These are phyloP conservation scores for Tamandua tetradactyla DNA, from an alignment of 2,797 vertebrate genomes.

Conservation along the genomic window DNA sequence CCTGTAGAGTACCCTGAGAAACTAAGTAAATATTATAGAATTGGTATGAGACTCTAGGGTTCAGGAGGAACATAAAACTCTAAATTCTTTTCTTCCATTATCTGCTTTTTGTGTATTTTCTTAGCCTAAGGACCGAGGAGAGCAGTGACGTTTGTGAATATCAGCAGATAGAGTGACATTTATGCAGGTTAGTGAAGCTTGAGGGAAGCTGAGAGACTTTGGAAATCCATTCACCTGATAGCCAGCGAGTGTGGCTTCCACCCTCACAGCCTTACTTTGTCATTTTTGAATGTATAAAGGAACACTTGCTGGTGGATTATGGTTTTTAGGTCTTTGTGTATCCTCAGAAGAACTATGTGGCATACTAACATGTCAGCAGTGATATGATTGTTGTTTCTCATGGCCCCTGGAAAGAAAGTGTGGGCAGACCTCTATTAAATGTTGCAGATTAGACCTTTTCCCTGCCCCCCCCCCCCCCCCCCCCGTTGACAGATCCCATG, in stretches of 20 bases:
- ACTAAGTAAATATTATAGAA: not conserved
- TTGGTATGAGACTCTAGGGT: not conserved
- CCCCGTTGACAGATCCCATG: slow-evolving; percentile 26
- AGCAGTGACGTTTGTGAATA: not conserved
- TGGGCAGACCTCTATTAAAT: slow-evolving; percentile 7
- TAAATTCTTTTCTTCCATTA: not conserved
- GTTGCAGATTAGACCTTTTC: not conserved
- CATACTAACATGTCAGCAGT: not conserved
- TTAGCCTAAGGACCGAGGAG: not conserved
- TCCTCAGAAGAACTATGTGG: not conserved
- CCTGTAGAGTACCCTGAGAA: not conserved
- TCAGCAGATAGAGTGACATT: not conserved
- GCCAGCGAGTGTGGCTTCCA: not conserved
- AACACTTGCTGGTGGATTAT: not conserved
- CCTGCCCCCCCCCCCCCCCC: slow-evolving; percentile 36
- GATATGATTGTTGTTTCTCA: not conserved
- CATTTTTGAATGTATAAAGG: not conserved
- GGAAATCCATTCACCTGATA: not conserved
- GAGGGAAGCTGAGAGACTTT: not conserved
- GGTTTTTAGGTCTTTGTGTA: not conserved
- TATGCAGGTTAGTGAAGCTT: not conserved
- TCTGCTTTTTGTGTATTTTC: not conserved
- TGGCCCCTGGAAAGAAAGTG: not conserved
- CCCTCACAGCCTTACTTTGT: not conserved
- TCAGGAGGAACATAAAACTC: not conserved